Conservation (phyloP, 2,888 invertebrate species). For the Scrobipalpa atriplicella region DNA sequence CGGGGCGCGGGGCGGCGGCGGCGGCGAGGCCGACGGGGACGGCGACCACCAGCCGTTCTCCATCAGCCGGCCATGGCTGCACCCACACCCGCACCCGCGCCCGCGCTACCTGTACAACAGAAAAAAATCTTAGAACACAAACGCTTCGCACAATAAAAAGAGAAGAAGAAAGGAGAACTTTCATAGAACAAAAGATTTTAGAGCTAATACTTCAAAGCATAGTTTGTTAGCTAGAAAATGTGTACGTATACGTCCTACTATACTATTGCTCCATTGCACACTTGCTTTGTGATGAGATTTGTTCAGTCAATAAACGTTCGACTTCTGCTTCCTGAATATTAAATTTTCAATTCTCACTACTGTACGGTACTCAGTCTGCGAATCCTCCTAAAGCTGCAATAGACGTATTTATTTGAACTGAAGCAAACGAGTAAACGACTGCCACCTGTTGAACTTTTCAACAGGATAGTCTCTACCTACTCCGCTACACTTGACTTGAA, state of each 20-base stretch:
- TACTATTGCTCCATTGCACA: background rate
- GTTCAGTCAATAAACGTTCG: background rate
- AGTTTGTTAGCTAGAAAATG: background rate
- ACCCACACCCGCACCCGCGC: slow-evolving; percentile 66
- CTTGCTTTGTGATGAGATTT: background rate
- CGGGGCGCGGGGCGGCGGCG: slow-evolving; percentile 77
- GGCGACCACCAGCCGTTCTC: slow-evolving; percentile 75
- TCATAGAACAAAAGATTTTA: background rate
- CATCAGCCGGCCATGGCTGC: slow-evolving; percentile 77
- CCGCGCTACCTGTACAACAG: slow-evolving; percentile 65
- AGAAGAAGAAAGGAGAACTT: no score
- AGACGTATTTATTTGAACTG: background rate
- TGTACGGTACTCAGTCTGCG: background rate
- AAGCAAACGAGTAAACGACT: background rate
- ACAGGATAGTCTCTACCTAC: background rate
- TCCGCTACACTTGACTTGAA: background rate
- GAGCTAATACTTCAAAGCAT: background rate
- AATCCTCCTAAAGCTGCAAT: background rate
- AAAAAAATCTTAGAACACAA: background rate
- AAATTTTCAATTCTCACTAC: background rate
- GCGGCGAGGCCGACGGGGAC: slow-evolving; percentile 75
- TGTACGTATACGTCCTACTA: background rate
- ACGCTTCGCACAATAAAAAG: slow-evolving; percentile 11
- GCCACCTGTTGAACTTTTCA: background rate
- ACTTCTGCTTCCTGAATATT: background rate